Base-by-base conservation (phyloP, 2,113 vertebrate species). In the Nesogale talazaci region DNA sequence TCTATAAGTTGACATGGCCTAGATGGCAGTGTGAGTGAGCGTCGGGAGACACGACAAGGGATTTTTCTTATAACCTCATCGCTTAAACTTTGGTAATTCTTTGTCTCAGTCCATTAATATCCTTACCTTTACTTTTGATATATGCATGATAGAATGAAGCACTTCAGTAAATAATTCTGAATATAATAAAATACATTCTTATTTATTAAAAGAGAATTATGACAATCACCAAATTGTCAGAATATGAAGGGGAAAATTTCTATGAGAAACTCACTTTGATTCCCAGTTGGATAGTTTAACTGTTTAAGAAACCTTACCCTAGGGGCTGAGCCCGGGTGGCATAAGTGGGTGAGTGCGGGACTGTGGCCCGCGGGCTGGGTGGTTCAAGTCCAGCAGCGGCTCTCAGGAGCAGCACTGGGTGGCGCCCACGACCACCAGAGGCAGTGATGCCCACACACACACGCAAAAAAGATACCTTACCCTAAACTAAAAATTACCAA, bases 151-250 rank as follows among this genome's bases (percentile, higher is more conserved):
- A 83, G 20, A 93, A 81, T 56, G 46, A 82, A 42, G 15, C 70
- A 90, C 22, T n/a, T n/a, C 10, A 88, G 42, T 38, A 46, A 46
- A 46, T 46, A 82, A 76, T 61, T 76, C 1, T 65, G 52, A 90
- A 69, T 22, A 61, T 4, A 83, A 29, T 38, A 90, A 74, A 93
- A 67, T 46, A 46, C 42, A 46, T 46, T 46, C 42, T 46, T 46
- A 78, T 76, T 67, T 61, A 91, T 69, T 27, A 89, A 83, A 82
- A 57, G 20, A 86, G 46, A 89, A 75, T 77, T 46, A 70, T 27
- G 20, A 87, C 31, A 67, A 36, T 36, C 23, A 40, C 34, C 17
- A 65, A 84, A 76, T 3, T 17, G 12, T 36, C 29, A 89, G 83
- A 61, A 52, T 87, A 40, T 67, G n/a, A n/a, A n/a, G n/a, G n/a